phyloP scores from a whole-genome alignment of 2,888 invertebrate genomes.

The Lepidochrysops patricia region DNA sequence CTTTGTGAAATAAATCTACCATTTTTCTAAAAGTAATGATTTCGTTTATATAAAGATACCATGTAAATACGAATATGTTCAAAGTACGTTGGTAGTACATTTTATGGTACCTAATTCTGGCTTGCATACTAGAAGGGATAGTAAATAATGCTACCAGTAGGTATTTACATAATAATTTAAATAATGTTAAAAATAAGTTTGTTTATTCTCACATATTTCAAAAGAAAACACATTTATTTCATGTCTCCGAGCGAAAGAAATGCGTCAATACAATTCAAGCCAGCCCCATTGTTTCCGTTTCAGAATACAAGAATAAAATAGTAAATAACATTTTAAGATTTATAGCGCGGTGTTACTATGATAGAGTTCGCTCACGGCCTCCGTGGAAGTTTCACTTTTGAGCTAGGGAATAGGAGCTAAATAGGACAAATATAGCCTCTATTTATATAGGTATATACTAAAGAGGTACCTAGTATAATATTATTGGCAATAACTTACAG shows the following conservation, averaged over 20 bases:
- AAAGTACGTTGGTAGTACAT: no score
- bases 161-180: background rate
- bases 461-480: no score
- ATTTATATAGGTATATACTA: background rate
- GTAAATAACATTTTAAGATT: conserved; percentile 25
- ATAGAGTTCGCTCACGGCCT: conserved; percentile 13
- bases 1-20: no score
- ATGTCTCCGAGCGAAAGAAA: conserved; percentile 19
- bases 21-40: no score
- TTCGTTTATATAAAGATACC: no score
- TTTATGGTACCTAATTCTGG: no score
- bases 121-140: no score
- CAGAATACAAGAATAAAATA: conserved; percentile 12
- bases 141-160: background rate
- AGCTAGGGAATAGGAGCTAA: conserved; percentile 11
- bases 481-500: background rate
- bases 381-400: conserved; percentile 22
- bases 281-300: conserved; percentile 13
- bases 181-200: no score
- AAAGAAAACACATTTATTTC: conserved; percentile 14
- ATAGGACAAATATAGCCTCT: background rate
- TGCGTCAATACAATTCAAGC: conserved; percentile 19
- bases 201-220: conserved; percentile 10
- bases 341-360: conserved; percentile 23
- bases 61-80: no score